Percentiles rank a stretch among this genome's conserved stretches.
phyloP scores from a whole-genome alignment of 1,140 invertebrate species.

The Macrotrachela quadricornifera region DNA sequence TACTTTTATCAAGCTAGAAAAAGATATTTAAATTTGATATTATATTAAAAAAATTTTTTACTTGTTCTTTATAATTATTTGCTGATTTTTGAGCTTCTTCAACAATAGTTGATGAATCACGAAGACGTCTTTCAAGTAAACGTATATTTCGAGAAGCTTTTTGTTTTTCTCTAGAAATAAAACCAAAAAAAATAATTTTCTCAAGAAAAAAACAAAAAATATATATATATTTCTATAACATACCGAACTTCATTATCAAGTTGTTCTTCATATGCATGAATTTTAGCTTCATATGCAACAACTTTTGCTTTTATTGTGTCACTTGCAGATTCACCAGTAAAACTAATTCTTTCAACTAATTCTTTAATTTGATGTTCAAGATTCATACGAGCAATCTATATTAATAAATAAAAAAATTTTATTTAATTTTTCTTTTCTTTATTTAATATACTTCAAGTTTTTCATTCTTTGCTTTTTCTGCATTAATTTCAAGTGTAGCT shows the following conservation, averaged over 20 bases:
- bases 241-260: no score
- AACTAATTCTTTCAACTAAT: slow-evolving; percentile 71
- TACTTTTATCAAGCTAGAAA: slow-evolving; percentile 39
- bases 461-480: slow-evolving; percentile 62
- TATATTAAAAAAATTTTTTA: slow-evolving; percentile 28
- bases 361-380: slow-evolving; percentile 70
- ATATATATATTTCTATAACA: no score
- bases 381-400: slow-evolving; percentile 57
- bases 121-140: slow-evolving; percentile 79
- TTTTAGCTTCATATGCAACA: no score
- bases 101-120: slow-evolving; percentile 56
- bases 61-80: slow-evolving; percentile 88
- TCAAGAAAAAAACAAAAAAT: slow-evolving; percentile 72
- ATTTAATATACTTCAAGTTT: slow-evolving; percentile 63
- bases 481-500: slow-evolving; percentile 51
- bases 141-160: slow-evolving; percentile 63
- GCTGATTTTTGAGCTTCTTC: slow-evolving; percentile 80
- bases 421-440: slow-evolving; percentile 37
- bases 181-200: no score
- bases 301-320: no score
- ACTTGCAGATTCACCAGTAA: slow-evolving; percentile 61
- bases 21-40: not conserved
- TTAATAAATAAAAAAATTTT: slow-evolving; percentile 35
- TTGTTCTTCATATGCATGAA: no score
- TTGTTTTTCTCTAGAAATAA: slow-evolving; percentile 82